Conservation (phyloP, 1,140 invertebrate species). For the Nomia melanderi region DNA sequence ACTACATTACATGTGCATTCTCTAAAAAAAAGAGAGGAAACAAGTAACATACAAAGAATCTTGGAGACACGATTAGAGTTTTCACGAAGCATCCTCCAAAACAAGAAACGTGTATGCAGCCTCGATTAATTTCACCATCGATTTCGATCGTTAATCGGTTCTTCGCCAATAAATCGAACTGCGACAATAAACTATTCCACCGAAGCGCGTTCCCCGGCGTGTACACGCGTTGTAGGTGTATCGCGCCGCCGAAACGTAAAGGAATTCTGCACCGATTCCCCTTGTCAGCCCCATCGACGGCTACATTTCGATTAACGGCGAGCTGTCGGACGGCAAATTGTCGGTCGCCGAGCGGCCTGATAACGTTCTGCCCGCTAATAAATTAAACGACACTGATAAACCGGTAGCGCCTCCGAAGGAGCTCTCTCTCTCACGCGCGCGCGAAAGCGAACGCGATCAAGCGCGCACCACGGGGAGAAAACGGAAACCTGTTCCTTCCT, state of each 20-base stretch:
- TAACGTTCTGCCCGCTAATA: constrained; percentile 52
- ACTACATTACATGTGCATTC: too few relatives aligned
- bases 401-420: constrained; percentile 48
- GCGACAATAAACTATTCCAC: constrained; percentile 13
- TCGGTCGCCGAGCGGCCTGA: constrained; percentile 46
- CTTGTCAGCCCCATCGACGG: constrained; percentile 46
- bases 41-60: too few relatives aligned
- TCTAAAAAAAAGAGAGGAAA: too few relatives aligned
- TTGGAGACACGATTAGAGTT: constrained; percentile 6
- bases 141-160: constrained; percentile 18
- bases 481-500: constrained; percentile 57
- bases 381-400: constrained; percentile 64
- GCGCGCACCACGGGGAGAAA: constrained; percentile 43
- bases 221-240: not conserved
- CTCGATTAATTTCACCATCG: constrained; percentile 25
- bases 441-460: not conserved
- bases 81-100: not conserved
- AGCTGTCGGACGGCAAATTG: constrained; percentile 58
- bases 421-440: not conserved
- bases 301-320: constrained; percentile 61
- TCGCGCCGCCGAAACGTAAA: not conserved
- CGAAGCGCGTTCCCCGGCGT: not conserved
- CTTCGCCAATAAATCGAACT: constrained; percentile 15
- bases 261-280: constrained; percentile 11
- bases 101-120: not conserved